These are phyloP conservation scores for Pogonognathellus flavescens DNA, from an alignment of 1,140 invertebrate species.

Conservation along the genomic window DNA sequence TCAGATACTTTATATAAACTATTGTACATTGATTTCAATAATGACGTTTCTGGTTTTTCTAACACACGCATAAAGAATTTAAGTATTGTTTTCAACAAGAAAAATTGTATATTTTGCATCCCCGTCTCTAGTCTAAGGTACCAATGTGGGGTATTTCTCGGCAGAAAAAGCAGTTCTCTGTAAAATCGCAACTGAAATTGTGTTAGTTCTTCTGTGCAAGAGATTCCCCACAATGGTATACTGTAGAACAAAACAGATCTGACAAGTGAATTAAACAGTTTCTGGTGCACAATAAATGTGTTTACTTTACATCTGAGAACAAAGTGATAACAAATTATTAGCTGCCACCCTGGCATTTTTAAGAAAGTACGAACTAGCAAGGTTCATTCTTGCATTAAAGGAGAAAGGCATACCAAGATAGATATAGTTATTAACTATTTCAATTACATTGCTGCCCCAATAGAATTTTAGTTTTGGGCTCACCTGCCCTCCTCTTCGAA, in stretches of 20 bases:
- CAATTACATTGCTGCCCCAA: not conserved
- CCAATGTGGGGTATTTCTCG: not conserved
- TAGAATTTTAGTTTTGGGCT: not conserved
- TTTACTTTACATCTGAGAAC: no score
- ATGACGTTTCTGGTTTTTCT: not conserved
- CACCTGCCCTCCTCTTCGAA: not conserved
- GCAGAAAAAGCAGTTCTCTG: not conserved
- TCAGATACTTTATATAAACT: not conserved
- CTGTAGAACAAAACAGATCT: constrained; percentile 8
- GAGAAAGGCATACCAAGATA: not conserved
- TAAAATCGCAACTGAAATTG: constrained; percentile 38
- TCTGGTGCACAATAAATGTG: not conserved
- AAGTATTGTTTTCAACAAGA: not conserved
- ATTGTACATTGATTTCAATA: not conserved
- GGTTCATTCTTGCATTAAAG: not conserved
- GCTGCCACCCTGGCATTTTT: not conserved
- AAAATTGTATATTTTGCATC: not conserved
- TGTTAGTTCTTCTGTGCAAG: constrained; percentile 7
- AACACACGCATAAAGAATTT: not conserved
- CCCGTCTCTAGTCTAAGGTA: constrained; percentile 13
- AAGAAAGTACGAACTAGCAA: not conserved
- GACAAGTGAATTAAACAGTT: constrained; percentile 7
- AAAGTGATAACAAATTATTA: no score
- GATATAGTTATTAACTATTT: not conserved
- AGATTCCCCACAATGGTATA: constrained; percentile 8